Evolutionary conservation across 1,140 invertebrate genomes (phyloP).

Genomic region (Rhopalosiphum maidis): DNA sequence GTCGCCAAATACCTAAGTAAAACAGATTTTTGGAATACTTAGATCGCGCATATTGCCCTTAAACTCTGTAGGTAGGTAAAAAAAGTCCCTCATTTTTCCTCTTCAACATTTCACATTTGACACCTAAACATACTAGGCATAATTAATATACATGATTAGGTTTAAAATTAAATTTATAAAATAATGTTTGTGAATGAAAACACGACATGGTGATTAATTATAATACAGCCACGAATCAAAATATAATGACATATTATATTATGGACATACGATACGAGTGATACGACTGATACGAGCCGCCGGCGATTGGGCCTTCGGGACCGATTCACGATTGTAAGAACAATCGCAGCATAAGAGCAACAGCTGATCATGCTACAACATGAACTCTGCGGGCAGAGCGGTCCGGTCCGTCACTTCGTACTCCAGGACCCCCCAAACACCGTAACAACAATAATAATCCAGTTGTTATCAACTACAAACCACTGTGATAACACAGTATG

Average conservation of each 20-base stretch:
- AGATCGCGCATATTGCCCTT: no score
- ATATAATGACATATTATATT: no score
- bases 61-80: no score
- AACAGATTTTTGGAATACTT: no score
- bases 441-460: neutral
- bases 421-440: neutral
- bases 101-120: no score
- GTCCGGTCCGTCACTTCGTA: neutral
- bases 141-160: neutral
- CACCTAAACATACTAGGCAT: no score
- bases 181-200: neutral
- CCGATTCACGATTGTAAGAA: neutral
- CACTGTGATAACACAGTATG: neutral
- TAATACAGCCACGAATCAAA: no score
- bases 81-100: no score
- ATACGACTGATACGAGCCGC: neutral
- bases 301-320: no score
- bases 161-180: neutral
- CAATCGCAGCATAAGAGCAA: neutral
- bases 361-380: neutral
- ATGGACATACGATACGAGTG: neutral
- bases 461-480: neutral
- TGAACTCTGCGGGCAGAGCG: neutral
- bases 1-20: no score
- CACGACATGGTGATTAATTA: no score